Evolutionary conservation across 2,113 vertebrate genomes (phyloP), one percentile per base, ranked within the genome.

Genomic region (Carassius carassius): DNA sequence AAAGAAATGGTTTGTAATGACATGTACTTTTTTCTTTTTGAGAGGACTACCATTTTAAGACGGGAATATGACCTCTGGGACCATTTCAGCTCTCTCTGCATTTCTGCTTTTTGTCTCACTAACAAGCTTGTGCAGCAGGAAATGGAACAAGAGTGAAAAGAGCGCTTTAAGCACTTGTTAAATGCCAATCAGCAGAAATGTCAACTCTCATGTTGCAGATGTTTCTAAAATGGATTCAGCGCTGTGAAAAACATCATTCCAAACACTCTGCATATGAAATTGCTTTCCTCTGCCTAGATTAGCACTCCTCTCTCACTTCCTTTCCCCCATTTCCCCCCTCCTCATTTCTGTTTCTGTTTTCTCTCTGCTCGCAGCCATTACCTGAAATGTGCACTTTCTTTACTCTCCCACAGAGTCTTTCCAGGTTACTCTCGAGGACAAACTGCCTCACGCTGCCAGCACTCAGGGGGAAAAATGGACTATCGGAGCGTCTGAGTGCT

Each of bases 151-250:
- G 75, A 74, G 70, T 63, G 62, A 81, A 72, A 73, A 74, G 62
- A 37, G 47, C 60, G 44, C 78, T 58, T 67, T 58, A 62, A 73
- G 44, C 51, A 65, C 78, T 58, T 81, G 78, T 82, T 79, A 44
- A 73, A 82, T 65, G 56, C 70, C 86, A 82, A 84, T 89, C 86
- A 81, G 77, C 84, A 78, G 47, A 84, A 86, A 87, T 82, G 75
- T 85, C 76, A 85, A 65, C 70, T 84, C 79, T 82, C 41, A 76
- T 85, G 73, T 74, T 86, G 84, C 84, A 86, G 84, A 82, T 88
- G 83, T 88, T 88, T 65, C 80, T 83, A 85, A 88, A 88, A 77
- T 37, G 62, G 76, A 83, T 79, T 69, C 63, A 62, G 35, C 47
- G 21, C 83, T 62, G 78, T 58, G 78, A 85, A 89, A 76, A 86